Percentiles rank a stretch among this genome's conserved stretches.
phyloP scores from a whole-genome alignment of 2,797 vertebrate species.

The Darevskia mixta region DNA sequence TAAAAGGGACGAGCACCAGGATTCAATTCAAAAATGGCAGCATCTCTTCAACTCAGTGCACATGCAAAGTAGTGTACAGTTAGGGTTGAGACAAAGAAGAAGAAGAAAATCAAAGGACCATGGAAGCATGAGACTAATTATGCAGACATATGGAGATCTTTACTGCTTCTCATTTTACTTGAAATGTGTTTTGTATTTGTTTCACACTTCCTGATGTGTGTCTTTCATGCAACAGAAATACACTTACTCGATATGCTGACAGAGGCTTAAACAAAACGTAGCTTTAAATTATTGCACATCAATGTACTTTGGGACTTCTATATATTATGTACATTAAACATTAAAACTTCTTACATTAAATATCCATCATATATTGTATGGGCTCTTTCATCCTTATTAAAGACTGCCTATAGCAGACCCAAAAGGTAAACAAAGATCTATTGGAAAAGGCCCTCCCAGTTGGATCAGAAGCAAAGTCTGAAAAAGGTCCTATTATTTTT shows the following conservation, averaged over 20 bases:
- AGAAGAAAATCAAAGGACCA: conserved; percentile 37
- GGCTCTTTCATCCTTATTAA: conserved; percentile 43
- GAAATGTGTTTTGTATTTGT: conserved; percentile 73
- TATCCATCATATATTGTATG: background rate
- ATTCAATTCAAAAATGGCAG: background rate
- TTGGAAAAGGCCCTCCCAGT: conserved; percentile 62
- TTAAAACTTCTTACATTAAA: background rate
- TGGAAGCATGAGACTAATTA: conserved; percentile 63
- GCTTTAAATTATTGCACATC: conserved; percentile 37
- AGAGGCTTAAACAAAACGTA: conserved; percentile 18
- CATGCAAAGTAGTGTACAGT: conserved; percentile 11
- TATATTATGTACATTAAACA: conserved; percentile 45
- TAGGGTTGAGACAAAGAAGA: background rate
- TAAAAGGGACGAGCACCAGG: background rate
- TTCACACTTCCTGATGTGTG: conserved; percentile 56
- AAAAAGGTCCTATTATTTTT: conserved; percentile 60
- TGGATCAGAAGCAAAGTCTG: conserved; percentile 61
- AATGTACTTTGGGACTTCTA: rapidly evolving
- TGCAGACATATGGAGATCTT: conserved; percentile 61
- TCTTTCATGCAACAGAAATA: conserved; percentile 55
- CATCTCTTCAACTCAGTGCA: background rate
- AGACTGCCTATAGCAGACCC: conserved; percentile 35
- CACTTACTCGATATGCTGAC: conserved; percentile 39
- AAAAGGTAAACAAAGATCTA: conserved; percentile 50
- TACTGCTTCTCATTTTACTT: conserved; percentile 38